phyloP scores from a whole-genome alignment of 2,113 vertebrate genomes.

The Sceloporus tristichus region DNA sequence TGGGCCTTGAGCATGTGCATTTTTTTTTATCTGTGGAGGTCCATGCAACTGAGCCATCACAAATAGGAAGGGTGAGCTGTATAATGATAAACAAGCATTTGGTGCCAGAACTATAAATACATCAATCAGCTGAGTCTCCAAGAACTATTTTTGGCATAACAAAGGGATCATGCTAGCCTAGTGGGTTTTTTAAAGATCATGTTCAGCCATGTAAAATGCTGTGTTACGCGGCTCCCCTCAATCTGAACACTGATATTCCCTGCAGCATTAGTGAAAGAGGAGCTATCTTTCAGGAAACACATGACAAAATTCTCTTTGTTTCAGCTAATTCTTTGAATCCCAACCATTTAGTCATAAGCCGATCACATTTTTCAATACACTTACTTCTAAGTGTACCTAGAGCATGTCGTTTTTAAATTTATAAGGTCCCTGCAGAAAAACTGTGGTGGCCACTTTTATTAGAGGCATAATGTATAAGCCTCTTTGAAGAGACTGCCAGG shows the following conservation, averaged over 20 bases:
- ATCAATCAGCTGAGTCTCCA: background rate
- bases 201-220: background rate
- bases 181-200: background rate
- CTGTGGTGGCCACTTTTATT: too few relatives aligned
- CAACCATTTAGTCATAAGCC: background rate
- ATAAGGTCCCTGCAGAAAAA: too few relatives aligned
- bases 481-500: too few relatives aligned
- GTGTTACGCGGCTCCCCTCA: background rate
- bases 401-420: background rate
- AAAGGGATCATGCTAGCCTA: background rate
- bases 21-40: too few relatives aligned
- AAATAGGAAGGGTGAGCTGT: too few relatives aligned
- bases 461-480: too few relatives aligned
- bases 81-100: background rate
- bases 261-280: background rate
- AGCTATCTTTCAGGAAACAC: background rate
- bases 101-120: background rate
- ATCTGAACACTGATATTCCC: background rate
- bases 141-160: background rate
- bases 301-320: background rate
- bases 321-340: background rate
- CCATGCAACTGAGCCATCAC: too few relatives aligned
- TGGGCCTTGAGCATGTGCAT: too few relatives aligned
- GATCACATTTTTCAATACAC: background rate
- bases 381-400: slow-evolving; percentile 2